Percentiles rank a stretch among this genome's conserved stretches.
Evolutionary conservation across 2,113 vertebrate genomes (phyloP).

Genomic region (Lagenorhynchus albirostris): DNA sequence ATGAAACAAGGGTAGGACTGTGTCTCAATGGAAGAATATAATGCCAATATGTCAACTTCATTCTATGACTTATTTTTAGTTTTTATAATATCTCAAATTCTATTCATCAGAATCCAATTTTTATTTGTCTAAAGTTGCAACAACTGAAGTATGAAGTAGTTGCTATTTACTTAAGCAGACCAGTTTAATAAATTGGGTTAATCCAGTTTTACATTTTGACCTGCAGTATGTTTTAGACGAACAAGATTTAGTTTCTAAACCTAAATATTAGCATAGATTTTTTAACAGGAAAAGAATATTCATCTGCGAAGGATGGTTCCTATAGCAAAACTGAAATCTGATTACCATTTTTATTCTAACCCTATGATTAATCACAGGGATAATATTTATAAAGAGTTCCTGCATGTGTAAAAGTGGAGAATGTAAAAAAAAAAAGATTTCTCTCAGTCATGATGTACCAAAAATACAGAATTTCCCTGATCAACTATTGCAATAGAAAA

Average conservation of each 20-base stretch:
- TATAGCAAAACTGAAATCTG: not conserved
- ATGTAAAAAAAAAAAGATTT: not conserved
- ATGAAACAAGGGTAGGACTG: not conserved
- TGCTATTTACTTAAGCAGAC: not conserved
- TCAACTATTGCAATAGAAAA: not conserved
- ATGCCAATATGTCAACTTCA: not conserved
- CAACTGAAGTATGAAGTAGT: not conserved
- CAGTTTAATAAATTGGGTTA: not conserved
- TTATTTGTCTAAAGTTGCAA: not conserved
- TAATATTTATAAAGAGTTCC: not conserved
- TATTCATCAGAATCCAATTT: not conserved
- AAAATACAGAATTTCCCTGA: not conserved
- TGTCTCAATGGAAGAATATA: not conserved
- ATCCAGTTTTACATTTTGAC: not conserved
- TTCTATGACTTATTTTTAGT: not conserved
- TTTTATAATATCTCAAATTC: not conserved
- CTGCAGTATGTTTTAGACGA: not conserved
- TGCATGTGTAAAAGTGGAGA: not conserved
- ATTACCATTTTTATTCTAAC: not conserved
- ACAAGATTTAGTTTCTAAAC: not conserved
- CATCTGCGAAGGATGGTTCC: not conserved
- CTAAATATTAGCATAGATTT: not conserved
- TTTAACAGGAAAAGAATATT: not conserved
- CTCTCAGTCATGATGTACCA: not conserved
- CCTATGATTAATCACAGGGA: not conserved